Base-by-base conservation (phyloP, 1,140 invertebrate species). In the Pararge aegeria region DNA sequence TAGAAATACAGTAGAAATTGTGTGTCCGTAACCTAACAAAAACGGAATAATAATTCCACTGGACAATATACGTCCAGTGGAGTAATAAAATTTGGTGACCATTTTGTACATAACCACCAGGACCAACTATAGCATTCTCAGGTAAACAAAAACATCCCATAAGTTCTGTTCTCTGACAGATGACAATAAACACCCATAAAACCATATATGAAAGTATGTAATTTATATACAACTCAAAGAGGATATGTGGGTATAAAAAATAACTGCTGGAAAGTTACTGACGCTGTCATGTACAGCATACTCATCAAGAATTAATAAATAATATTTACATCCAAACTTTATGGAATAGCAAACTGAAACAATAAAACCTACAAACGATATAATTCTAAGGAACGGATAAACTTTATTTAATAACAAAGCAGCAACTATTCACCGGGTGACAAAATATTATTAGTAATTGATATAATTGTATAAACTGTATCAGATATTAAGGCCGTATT, bases 391-490 rank as follows among this genome's bases (percentile, higher is more conserved):
- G n/a, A n/a, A n/a, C n/a, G n/a, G n/a, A n/a, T n/a, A n/a, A n/a
- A n/a, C n/a, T n/a, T n/a, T 46, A 10, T 20, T 49, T 5, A 5
- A 24, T 46, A 5, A 15, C n/a, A n/a, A 46, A 46, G 21, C n/a
- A 37, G 40, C 38, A 60, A 46, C 7, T 49, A 61, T 54, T 48
- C 37, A 53, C 34, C n/a, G n/a, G n/a, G 54, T 52, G 5, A 60
- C 19, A 30, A n/a, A 15, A 29, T 10, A 21, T 37, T 34, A 20
- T 44, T 44, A 48, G 12, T 60, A 37, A 61, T 54, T 54, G 18
- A 61, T 54, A 49, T 61, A 54, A 61, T 54, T 54, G 15, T 60
- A 52, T 16, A 27, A 60, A 19, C 48, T 58, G 24, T 38, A 54
- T 42, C 46, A 38, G n/a, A 55, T 44, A 54, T 52, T 54, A 61